phyloP scores from a whole-genome alignment of 2,113 vertebrate genomes.

The Phoenicopterus ruber region DNA sequence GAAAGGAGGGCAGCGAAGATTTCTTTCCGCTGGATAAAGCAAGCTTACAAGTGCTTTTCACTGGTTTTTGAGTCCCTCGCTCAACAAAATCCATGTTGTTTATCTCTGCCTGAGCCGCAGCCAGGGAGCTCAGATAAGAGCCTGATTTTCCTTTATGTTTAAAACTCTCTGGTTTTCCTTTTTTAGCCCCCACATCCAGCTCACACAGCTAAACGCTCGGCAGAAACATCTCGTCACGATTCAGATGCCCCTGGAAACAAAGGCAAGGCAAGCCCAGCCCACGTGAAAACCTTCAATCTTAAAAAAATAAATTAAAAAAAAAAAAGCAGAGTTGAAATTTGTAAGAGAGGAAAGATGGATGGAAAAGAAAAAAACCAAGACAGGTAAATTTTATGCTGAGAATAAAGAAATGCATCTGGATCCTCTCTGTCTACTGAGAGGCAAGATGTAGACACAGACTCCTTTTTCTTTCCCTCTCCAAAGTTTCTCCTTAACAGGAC shows the following conservation, averaged over 20 bases:
- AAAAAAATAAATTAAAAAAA: neutral
- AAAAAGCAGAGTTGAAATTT: neutral
- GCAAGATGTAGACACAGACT: neutral
- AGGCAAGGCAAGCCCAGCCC: neutral
- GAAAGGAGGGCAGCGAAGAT: neutral
- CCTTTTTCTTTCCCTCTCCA: neutral
- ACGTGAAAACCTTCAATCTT: neutral
- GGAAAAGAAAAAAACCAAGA: neutral
- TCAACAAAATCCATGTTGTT: neutral
- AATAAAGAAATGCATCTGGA: neutral
- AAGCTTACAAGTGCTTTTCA: neutral
- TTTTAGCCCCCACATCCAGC: neutral
- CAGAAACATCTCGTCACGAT: neutral
- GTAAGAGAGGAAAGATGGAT: neutral
- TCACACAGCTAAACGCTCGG: neutral
- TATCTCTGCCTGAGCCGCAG: neutral
- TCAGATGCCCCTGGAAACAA: neutral
- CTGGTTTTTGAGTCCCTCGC: neutral
- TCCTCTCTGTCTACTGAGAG: neutral
- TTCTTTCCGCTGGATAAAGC: neutral
- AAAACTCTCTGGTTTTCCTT: neutral
- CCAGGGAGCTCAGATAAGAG: neutral
- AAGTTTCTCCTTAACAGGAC: neutral
- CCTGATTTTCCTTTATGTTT: neutral
- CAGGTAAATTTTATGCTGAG: neutral